Evolutionary conservation across 1,140 invertebrate genomes (phyloP).

Genomic region (Cheumatopsyche charites): DNA sequence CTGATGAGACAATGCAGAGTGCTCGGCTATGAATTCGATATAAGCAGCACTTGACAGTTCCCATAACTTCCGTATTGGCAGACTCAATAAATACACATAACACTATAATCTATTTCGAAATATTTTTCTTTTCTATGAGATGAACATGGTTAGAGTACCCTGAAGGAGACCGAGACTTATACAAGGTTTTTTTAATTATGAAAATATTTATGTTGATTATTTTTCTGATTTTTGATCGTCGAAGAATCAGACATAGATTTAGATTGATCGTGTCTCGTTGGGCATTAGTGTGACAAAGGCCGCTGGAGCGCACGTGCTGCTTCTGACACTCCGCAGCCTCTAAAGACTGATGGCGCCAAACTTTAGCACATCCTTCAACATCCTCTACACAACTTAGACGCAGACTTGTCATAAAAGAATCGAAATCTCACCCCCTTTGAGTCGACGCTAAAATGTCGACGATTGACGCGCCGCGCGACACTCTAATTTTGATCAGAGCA

Average conservation of each 20-base stretch:
- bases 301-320: slow-evolving; percentile 5
- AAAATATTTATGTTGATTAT: no score
- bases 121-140: no score
- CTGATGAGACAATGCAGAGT: slow-evolving; percentile 36
- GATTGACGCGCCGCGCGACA: no score
- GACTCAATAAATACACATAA: no score
- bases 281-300: slow-evolving; percentile 11
- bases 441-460: background rate
- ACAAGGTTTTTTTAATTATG: no score
- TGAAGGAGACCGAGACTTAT: no score
- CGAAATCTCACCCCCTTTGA: background rate
- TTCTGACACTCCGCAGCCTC: slow-evolving; percentile 28
- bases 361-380: slow-evolving; percentile 40
- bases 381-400: background rate
- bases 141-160: no score
- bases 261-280: slow-evolving; percentile 29
- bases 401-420: slow-evolving; percentile 30
- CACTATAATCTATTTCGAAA: no score
- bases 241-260: slow-evolving; percentile 26
- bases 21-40: background rate
- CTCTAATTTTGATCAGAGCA: no score
- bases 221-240: no score
- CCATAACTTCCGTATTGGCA: no score
- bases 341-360: slow-evolving; percentile 42
- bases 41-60: no score